Conservation (phyloP, 2,113 vertebrate genomes). For the Notarius quadriscutis region DNA sequence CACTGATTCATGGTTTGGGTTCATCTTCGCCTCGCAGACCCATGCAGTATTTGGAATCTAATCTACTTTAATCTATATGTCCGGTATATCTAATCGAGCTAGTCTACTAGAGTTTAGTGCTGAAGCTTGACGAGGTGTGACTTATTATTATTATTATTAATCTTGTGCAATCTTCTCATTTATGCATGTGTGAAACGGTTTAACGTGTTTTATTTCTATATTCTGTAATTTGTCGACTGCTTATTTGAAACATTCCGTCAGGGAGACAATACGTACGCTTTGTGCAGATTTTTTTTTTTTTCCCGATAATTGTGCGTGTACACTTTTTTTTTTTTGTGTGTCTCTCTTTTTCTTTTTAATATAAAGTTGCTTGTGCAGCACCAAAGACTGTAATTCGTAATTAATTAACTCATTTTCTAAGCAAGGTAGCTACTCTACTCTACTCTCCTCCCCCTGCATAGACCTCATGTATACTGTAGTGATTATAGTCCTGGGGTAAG, state of each 20-base stretch:
- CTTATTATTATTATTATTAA: slow-evolving; percentile 52
- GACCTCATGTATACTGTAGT: slow-evolving; percentile 95
- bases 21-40: slow-evolving; percentile 92
- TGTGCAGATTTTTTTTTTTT: slow-evolving; percentile 50
- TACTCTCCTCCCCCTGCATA: slow-evolving; percentile 96
- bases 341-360: slow-evolving; percentile 75
- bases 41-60: slow-evolving; percentile 96
- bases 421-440: slow-evolving; percentile 99
- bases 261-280: slow-evolving; percentile 81
- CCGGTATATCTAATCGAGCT: slow-evolving; percentile 81
- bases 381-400: slow-evolving; percentile 99
- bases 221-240: slow-evolving; percentile 90
- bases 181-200: slow-evolving; percentile 97
- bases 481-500: slow-evolving; percentile 79
- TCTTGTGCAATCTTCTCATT: slow-evolving; percentile 99
- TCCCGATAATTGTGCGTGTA: slow-evolving; percentile 53
- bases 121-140: slow-evolving; percentile 98
- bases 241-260: slow-evolving; percentile 99
- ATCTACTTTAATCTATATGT: slow-evolving; percentile 54
- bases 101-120: slow-evolving; percentile 87
- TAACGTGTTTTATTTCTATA: slow-evolving; percentile 84
- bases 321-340: slow-evolving; percentile 73
- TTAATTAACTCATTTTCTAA: slow-evolving; percentile 36
- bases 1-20: slow-evolving; percentile 83
- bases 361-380: slow-evolving; percentile 99